Evolutionary conservation across 1,140 invertebrate genomes (phyloP), one percentile per base, ranked within the genome.

Genomic region (Pogonus chalceus): DNA sequence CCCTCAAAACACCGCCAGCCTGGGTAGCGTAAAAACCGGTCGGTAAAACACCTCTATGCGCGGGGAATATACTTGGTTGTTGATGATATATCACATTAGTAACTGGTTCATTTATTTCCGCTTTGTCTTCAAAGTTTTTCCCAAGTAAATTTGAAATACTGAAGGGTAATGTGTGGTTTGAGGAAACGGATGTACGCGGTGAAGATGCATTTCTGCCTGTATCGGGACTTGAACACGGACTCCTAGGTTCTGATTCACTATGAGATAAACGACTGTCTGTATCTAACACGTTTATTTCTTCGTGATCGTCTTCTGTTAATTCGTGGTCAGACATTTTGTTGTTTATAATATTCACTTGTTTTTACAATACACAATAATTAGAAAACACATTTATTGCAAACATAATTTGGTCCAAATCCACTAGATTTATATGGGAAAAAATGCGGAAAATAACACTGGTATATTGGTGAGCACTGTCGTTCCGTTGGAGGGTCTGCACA

Each of bases 1-100:
- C 90, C 54, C 90, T 76, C 56, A 94, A 85, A n/a, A 93, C 89
- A 57, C 84, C 81, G 20, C 70, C 80, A 66, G 53, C 72, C 64
- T 64, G 70, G 73, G 72, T 76, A 52, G 62, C 72, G 75, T 72
- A 81, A 69, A 69, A 77, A 61, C 69, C 69, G 71, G 65, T 69
- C 64, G 66, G 68, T 72, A 65, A 68, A 71, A 73, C 69, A 60
- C 61, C 73, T 69, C 72, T 23, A 69, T 65, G 56, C 73, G 72
- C 37, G 78, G 72, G 77, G 24, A 76, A 75, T 49, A 77, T 71
- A 57, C 70, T 70, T 52, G 70, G 70, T 51, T 72, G 68, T 70
- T 70, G 69, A 69, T 75, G 61, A 68, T 73, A 58, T 37, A 39
- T 65, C 52, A 58, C 55, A 58, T 60, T 48, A 58, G 51, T 23